Evolutionary conservation across 2,797 vertebrate genomes (phyloP).

Genomic region (Agapornis canus): DNA sequence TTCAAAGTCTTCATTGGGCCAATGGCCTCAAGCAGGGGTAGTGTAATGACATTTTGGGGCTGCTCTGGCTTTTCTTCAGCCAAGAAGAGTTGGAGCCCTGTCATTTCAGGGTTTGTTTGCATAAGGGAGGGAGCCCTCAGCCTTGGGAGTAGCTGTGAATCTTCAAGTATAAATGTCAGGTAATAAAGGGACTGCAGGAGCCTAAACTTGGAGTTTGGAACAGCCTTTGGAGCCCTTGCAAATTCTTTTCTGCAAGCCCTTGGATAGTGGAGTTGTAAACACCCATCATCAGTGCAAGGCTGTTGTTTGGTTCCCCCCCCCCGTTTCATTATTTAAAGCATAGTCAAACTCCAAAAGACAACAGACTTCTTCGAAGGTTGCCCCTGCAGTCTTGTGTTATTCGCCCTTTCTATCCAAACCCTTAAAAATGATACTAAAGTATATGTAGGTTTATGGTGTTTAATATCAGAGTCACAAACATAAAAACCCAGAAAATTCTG

Average conservation of each 20-base stretch:
- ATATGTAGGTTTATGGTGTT: background rate
- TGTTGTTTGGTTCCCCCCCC: background rate
- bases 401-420: background rate
- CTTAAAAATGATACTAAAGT: background rate
- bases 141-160: background rate
- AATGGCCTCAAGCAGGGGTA: background rate
- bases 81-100: background rate
- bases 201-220: background rate
- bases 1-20: background rate
- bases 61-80: background rate
- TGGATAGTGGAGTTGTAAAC: background rate
- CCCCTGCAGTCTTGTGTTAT: background rate
- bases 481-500: background rate
- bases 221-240: background rate
- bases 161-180: background rate
- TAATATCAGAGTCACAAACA: background rate
- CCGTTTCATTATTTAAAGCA: background rate
- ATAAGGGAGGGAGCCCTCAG: background rate
- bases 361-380: background rate
- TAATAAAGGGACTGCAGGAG: background rate
- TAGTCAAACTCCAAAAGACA: background rate
- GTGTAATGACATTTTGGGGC: rapidly evolving
- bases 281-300: background rate
- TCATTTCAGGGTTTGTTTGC: background rate
- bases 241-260: background rate